Percentiles rank a stretch among this genome's conserved stretches.
Conservation (phyloP, 2,888 invertebrate genomes). For the Lucinisca nassula region DNA sequence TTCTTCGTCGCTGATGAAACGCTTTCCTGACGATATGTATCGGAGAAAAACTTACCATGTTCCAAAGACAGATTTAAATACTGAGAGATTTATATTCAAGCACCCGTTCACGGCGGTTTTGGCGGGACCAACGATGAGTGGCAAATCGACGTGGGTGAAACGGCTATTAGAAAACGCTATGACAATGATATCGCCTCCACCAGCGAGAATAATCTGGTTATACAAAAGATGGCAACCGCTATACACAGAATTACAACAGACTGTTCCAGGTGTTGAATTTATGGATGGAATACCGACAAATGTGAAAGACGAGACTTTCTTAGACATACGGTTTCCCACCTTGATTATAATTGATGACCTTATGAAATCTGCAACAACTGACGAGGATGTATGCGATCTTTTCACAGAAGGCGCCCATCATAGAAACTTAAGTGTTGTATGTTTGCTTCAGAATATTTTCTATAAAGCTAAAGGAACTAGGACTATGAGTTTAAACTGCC, state of each 20-base stretch:
- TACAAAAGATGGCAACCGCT: not conserved
- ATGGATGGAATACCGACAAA: not conserved
- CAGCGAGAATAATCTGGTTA: not conserved
- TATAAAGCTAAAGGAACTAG: not conserved
- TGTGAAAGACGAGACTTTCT: not conserved
- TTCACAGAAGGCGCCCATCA: not conserved
- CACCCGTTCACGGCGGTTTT: not conserved
- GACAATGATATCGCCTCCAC: not conserved
- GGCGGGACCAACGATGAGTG: not conserved
- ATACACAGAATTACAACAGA: not conserved
- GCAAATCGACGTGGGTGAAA: slow-evolving; percentile 1
- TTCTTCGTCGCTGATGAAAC: not conserved
- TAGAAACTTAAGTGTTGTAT: not conserved
- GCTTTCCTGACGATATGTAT: not conserved
- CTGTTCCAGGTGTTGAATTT: not conserved
- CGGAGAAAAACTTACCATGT: not conserved
- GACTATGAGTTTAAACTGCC: not conserved
- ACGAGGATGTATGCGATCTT: not conserved
- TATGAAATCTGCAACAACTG: not conserved
- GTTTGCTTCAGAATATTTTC: not conserved
- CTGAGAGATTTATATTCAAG: not conserved
- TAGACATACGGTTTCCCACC: not conserved
- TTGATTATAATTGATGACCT: not conserved
- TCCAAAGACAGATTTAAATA: not conserved
- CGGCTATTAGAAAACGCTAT: not conserved